These are phyloP conservation scores for Antheraea yamamai DNA, from an alignment of 2,888 invertebrate species.

Conservation along the genomic window DNA sequence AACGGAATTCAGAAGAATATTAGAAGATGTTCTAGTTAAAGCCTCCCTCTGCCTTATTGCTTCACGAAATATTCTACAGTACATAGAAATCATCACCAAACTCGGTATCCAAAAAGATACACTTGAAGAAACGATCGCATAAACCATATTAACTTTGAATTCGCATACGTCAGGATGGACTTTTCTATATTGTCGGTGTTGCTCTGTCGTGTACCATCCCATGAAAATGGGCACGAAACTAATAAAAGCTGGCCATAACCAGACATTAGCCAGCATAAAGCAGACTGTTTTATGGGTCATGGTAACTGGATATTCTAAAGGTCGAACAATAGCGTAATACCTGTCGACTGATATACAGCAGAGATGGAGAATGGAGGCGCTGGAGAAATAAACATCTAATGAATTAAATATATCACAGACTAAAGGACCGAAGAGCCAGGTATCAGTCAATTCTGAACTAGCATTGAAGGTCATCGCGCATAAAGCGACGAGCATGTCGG, in stretches of 20 bases:
- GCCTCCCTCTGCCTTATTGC: conserved; percentile 92
- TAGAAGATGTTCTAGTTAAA: conserved; percentile 91
- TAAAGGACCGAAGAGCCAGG: conserved; percentile 94
- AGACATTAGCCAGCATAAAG: conserved; percentile 93
- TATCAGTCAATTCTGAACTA: conserved; percentile 91
- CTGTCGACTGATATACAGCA: conserved; percentile 97
- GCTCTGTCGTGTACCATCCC: conserved; percentile 95
- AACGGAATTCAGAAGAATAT: conserved; percentile 91
- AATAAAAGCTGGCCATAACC: conserved; percentile 95
- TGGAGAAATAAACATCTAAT: conserved; percentile 96
- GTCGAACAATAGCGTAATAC: conserved; percentile 95
- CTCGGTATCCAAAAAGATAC: conserved; percentile 97
- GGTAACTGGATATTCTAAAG: conserved; percentile 94
- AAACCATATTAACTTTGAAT: conserved; percentile 93
- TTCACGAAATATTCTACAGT: conserved; percentile 91
- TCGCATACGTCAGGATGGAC: conserved; percentile 89
- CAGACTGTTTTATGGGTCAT: conserved; percentile 93
- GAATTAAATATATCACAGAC: conserved; percentile 98
- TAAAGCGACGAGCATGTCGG: conserved; percentile 95
- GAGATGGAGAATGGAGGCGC: conserved; percentile 94
- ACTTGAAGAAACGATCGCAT: conserved; percentile 93
- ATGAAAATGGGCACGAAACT: conserved; percentile 97
- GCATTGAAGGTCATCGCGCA: conserved; percentile 97
- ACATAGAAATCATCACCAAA: conserved; percentile 95
- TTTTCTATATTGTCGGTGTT: conserved; percentile 85